phyloP scores from a whole-genome alignment of 2,113 vertebrate genomes.

The Chaetops frenatus region DNA sequence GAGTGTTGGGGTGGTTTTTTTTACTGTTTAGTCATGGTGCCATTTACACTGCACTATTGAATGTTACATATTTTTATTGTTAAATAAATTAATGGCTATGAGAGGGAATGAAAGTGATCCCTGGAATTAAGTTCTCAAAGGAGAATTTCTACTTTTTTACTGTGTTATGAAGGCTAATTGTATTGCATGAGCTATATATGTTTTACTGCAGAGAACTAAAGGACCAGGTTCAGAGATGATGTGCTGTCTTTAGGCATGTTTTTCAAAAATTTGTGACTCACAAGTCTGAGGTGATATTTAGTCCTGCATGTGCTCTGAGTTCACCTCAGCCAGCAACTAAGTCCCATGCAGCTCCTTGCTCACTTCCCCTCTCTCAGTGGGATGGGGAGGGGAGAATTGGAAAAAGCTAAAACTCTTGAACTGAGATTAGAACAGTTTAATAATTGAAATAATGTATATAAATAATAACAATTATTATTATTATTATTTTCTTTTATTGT shows the following conservation, averaged over 20 bases:
- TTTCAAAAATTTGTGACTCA: not conserved
- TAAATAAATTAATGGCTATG: not conserved
- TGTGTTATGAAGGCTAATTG: not conserved
- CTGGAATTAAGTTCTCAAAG: not conserved
- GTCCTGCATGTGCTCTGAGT: not conserved
- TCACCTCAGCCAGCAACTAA: not conserved
- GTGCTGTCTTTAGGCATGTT: not conserved
- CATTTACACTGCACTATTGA: not conserved
- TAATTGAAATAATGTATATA: not conserved
- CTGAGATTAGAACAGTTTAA: not conserved
- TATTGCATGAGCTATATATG: not conserved
- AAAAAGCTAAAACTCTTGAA: not conserved
- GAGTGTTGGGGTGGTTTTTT: not conserved
- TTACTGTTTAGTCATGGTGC: not conserved
- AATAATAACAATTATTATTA: not conserved
- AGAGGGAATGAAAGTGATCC: not conserved
- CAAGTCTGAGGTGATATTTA: accelerated
- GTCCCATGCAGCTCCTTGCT: not conserved
- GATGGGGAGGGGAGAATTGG: not conserved
- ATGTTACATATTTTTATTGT: not conserved
- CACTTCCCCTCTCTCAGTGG: not conserved
- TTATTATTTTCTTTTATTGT: not conserved
- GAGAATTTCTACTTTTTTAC: not conserved
- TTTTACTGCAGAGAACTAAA: not conserved
- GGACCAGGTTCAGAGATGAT: not conserved